Conservation (phyloP, 2,113 vertebrate genomes). For the Mormyrus lacerda region DNA sequence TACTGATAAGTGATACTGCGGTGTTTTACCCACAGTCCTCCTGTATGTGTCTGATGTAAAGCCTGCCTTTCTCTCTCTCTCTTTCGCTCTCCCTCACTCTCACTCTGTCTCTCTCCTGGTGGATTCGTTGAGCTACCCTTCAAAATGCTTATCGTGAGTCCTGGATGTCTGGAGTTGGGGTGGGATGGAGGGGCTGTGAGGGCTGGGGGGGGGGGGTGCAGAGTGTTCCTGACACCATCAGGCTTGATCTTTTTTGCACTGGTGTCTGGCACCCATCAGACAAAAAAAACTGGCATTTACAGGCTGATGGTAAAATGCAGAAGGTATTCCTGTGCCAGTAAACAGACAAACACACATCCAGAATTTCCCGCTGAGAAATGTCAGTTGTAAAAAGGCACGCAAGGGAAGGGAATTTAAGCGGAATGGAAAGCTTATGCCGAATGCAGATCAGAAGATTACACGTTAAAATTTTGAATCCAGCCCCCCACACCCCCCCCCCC, state of each 20-base stretch:
- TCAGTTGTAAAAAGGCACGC: not conserved
- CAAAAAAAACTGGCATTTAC: slow-evolving; percentile 8
- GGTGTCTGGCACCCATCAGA: not conserved
- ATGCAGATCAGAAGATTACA: not conserved
- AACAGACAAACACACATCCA: not conserved
- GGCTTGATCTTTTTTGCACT: not conserved
- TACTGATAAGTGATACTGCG: slow-evolving; percentile 26
- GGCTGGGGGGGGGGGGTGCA: not conserved
- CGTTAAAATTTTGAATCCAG: not conserved
- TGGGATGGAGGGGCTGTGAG: not conserved
- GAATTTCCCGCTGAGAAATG: not conserved
- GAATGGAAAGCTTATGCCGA: not conserved
- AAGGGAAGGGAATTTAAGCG: not conserved
- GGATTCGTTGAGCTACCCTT: not conserved
- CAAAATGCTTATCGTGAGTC: not conserved
- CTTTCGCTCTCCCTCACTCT: not conserved
- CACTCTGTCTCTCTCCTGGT: not conserved
- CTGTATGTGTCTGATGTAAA: not conserved
- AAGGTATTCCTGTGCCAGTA: not conserved
- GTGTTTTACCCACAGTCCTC: slow-evolving; percentile 40
- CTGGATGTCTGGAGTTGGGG: not conserved
- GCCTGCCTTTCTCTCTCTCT: not conserved
- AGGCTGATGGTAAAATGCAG: not conserved
- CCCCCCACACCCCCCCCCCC: too few relatives aligned
- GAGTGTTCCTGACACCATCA: not conserved